Percentiles rank a stretch among this genome's conserved stretches.
phyloP scores from a whole-genome alignment of 92 coral and sea anemone species.

The Parazoanthus swiftii region DNA sequence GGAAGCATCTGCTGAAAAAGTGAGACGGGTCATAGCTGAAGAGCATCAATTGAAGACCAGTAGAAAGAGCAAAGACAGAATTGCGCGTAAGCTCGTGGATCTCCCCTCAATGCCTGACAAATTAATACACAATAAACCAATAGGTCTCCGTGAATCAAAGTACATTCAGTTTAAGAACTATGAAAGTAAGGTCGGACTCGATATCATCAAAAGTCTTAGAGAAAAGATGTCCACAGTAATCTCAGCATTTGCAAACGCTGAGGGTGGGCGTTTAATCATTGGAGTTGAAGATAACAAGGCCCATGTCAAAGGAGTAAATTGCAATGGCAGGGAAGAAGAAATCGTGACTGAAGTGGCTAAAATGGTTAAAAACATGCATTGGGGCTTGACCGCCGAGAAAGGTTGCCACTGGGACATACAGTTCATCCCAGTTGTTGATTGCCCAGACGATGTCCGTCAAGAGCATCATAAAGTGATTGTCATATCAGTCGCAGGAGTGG shows the following conservation, averaged over 20 bases:
- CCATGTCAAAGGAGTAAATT: slow-evolving; percentile 4
- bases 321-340: not conserved
- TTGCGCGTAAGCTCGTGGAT: not conserved
- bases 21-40: not conserved
- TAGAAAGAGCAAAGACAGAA: too few relatives aligned
- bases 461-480: not conserved
- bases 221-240: not conserved
- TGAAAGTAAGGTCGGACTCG: not conserved
- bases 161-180: slow-evolving; percentile 1
- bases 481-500: slow-evolving; percentile 7
- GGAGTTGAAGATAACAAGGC: not conserved
- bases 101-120: not conserved
- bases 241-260: slow-evolving; percentile 29
- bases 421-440: not conserved
- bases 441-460: not conserved
- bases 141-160: slow-evolving; percentile 15
- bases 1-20: not conserved
- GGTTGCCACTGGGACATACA: slow-evolving; percentile 10
- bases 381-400: slow-evolving; percentile 3
- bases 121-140: too few relatives aligned
- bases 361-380: not conserved
- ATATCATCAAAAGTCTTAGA: not conserved
- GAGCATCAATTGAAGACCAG: not conserved
- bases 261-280: slow-evolving; percentile 20
- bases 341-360: not conserved